Percentiles rank a stretch among this genome's conserved stretches.
Evolutionary conservation across 1,140 invertebrate genomes (phyloP).

Genomic region (Catajapyx aquilonaris): DNA sequence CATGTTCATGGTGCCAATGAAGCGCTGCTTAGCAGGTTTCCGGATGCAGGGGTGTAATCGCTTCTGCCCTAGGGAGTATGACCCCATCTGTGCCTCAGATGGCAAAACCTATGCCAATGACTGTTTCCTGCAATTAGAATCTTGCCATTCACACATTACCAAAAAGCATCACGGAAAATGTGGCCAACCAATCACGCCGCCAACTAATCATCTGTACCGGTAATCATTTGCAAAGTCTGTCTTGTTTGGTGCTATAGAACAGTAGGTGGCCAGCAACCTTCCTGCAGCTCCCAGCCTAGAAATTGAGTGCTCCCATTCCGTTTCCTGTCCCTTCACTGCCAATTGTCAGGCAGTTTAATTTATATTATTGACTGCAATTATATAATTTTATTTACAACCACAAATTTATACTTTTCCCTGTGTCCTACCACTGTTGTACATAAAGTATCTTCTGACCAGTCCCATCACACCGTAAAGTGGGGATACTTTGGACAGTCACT

Average conservation of each 20-base stretch:
- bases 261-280: not conserved
- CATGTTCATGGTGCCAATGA: conserved; percentile 66
- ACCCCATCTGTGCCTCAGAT: conserved; percentile 76
- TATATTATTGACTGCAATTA: too few species aligned
- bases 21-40: conserved; percentile 58
- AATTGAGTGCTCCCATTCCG: too few species aligned
- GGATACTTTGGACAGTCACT: too few species aligned
- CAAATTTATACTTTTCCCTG: too few species aligned
- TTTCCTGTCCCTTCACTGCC: too few species aligned
- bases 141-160: conserved; percentile 52
- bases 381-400: too few species aligned
- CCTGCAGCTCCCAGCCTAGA: too few species aligned
- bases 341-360: too few species aligned
- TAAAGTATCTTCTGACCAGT: too few species aligned
- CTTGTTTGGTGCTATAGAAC: not conserved
- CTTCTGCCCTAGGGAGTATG: conserved; percentile 63
- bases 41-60: conserved; percentile 63
- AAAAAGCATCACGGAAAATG: conserved; percentile 43
- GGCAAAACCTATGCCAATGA: conserved; percentile 75
- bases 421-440: too few species aligned
- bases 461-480: too few species aligned
- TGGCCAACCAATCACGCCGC: conserved; percentile 39
- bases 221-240: conserved; percentile 6
- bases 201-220: conserved; percentile 43
- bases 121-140: conserved; percentile 78